Evolutionary conservation across 2,888 invertebrate species (phyloP).

Genomic region (Lasioglossum figueresi): DNA sequence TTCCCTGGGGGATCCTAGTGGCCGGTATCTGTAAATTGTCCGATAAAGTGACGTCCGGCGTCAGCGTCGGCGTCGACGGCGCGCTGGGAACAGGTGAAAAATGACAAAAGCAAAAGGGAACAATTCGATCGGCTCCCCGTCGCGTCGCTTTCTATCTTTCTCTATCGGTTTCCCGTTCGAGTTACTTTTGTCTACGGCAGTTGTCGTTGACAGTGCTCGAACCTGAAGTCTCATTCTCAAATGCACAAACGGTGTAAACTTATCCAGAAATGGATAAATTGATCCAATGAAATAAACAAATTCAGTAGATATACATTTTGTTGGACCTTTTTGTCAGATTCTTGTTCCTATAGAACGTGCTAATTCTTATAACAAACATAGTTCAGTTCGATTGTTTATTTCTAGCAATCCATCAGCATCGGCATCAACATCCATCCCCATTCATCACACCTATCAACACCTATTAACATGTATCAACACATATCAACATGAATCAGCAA

Average conservation of each 20-base stretch:
- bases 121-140: slow-evolving; percentile 15
- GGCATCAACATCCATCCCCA: too few relatives aligned
- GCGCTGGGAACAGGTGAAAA: slow-evolving; percentile 32
- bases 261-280: too few relatives aligned
- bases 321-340: too few relatives aligned
- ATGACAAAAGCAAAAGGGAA: slow-evolving; percentile 9
- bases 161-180: slow-evolving; percentile 21
- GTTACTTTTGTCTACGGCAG: slow-evolving; percentile 46
- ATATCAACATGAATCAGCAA: background rate
- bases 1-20: background rate
- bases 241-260: slow-evolving; percentile 21
- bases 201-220: slow-evolving; percentile 46
- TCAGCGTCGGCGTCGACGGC: slow-evolving; percentile 9
- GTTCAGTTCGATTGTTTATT: too few relatives aligned
- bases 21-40: slow-evolving; percentile 27
- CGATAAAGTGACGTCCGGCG: slow-evolving; percentile 25
- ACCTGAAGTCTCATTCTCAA: slow-evolving; percentile 31
- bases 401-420: too few relatives aligned
- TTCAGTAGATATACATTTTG: background rate
- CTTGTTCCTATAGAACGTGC: too few relatives aligned
- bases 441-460: too few relatives aligned
- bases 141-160: background rate
- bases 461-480: background rate
- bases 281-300: too few relatives aligned
- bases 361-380: too few relatives aligned